Conservation (phyloP, 1,140 invertebrate genomes). For the Cotesia vestalis region DNA sequence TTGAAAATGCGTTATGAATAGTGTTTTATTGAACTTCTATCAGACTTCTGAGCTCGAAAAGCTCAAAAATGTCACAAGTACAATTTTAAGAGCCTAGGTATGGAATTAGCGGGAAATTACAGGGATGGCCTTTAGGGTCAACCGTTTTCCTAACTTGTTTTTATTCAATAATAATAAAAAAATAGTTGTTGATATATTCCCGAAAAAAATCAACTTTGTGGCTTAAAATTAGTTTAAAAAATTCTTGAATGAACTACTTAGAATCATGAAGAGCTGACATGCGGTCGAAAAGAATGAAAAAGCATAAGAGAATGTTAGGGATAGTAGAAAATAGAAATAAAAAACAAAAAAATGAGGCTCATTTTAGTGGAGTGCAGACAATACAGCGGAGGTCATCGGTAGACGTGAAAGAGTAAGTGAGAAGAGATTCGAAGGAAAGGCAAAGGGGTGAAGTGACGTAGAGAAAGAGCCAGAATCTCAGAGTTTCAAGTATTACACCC, state of each 20-base stretch:
- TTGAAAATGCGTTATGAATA: no score
- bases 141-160: no score
- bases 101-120: no score
- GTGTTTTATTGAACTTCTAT: no score
- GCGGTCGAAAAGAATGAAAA: background rate
- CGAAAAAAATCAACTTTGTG: no score
- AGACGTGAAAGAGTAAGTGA: slow-evolving; percentile 23
- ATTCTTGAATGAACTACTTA: slow-evolving; percentile 6
- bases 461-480: slow-evolving; percentile 51
- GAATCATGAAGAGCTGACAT: slow-evolving; percentile 2
- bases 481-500: slow-evolving; percentile 62
- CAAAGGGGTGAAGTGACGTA: slow-evolving; percentile 1
- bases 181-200: no score
- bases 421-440: slow-evolving; percentile 36
- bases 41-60: no score
- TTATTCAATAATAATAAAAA: no score
- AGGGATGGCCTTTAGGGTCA: no score
- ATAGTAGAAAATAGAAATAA: slow-evolving; percentile 6
- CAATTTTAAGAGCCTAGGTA: no score
- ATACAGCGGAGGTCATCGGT: slow-evolving; percentile 60
- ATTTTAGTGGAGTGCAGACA: slow-evolving; percentile 54
- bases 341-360: slow-evolving; percentile 54
- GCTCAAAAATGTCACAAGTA: no score
- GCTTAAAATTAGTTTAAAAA: background rate
- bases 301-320: slow-evolving; percentile 42